Percentiles rank a stretch among this genome's conserved stretches.
phyloP scores from a whole-genome alignment of 2,888 invertebrate genomes.

The Tolmerus cingulatus region DNA sequence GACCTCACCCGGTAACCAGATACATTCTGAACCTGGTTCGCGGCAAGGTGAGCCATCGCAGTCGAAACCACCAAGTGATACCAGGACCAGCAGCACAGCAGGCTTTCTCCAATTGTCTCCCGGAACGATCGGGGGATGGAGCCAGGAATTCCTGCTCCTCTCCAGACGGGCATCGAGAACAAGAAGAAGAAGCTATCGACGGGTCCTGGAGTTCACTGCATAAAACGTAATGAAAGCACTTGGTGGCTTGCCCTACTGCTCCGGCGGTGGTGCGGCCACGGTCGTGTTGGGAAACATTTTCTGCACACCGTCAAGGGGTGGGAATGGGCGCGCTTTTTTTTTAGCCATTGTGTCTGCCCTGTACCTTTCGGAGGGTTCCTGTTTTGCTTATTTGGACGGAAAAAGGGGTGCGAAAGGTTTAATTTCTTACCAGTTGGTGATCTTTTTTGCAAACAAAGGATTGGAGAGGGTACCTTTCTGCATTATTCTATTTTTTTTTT shows the following conservation, averaged over 20 bases:
- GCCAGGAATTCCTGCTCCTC: neutral
- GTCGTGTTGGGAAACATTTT: conserved; percentile 41
- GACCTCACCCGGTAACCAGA: conserved; percentile 1
- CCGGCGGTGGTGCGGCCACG: conserved; percentile 32
- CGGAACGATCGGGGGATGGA: neutral
- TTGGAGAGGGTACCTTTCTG: conserved; percentile 12
- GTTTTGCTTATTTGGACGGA: conserved; percentile 38
- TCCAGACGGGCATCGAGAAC: neutral
- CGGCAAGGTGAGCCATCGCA: conserved; percentile 15
- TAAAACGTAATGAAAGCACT: conserved; percentile 43
- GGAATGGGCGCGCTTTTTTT: neutral
- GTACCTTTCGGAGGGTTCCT: conserved; percentile 5
- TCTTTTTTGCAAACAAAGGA: conserved; percentile 38
- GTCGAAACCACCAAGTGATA: conserved; percentile 17
- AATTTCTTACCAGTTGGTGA: conserved; percentile 45
- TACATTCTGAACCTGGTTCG: neutral
- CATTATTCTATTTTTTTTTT: neutral
- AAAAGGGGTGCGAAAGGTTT: conserved; percentile 47
- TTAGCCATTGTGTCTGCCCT: conserved; percentile 20
- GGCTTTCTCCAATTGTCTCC: conserved; percentile 16
- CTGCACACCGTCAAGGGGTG: neutral
- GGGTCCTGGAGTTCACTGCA: conserved; percentile 4
- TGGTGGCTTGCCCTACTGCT: conserved; percentile 35
- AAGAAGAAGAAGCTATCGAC: neutral
- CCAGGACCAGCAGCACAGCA: neutral